Base-by-base conservation (phyloP, 1,140 invertebrate species). In the Andricus grossulariae region DNA sequence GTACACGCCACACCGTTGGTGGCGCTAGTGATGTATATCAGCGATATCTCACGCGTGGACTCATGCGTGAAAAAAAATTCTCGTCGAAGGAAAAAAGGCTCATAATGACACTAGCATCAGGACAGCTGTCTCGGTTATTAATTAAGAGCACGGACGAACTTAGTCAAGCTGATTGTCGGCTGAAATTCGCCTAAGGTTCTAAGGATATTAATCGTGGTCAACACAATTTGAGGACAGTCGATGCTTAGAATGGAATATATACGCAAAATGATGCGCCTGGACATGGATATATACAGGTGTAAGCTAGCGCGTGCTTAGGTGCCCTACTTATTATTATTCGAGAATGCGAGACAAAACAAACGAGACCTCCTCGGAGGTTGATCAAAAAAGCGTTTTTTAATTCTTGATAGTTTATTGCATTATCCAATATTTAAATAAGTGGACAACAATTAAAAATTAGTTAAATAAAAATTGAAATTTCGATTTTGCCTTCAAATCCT, bases 121-220 rank as follows among this genome's bases (percentile, higher is more conserved):
- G 81, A 83, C 88, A 90, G 87, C 88, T 88, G 87, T 84, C 84
- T 85, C 70, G 81, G 87, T 90, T 90, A 90, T 91, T 90, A 90
- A 91, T 90, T 91, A 90, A 88, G 84, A 88, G 83, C 78, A 82
- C 82, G 86, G 82, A 84, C 84, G 78, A 83, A 88, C 78, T 82
- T 80, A 80, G 75, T 80, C 83, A 74, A 51, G 78, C 74, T 75
- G 80, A 72, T 84, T 82, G 84, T 83, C 76, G 77, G 77, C 79
- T 83, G 78, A 87, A 89, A 86, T 86, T 87, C 77, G 86, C 88
- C 86, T 82, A 82, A 80, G 77, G 88, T 83, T 82, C 72, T 73
- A 80, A 79, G 82, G 73, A 86, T 89, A 90, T 89, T 88, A 90
- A 89, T 89, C 87, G 85, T 80, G 77, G 80, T 74, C 80, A 82